Evolutionary conservation across 2,888 invertebrate species (phyloP), one percentile per base, ranked within the genome.

Genomic region (Dinocampus coccinellae): DNA sequence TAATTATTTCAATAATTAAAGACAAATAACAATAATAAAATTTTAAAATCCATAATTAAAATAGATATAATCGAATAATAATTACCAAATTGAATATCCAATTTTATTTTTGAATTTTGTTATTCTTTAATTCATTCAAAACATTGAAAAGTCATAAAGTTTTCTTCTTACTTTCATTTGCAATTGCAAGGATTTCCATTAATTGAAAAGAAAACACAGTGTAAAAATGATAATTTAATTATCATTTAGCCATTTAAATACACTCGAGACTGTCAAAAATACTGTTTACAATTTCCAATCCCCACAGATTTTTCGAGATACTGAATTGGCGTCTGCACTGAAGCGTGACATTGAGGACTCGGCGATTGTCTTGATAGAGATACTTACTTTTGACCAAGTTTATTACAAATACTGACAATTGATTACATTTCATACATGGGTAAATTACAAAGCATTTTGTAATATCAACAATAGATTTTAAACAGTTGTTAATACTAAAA

Each of bases 291-390:
- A 47, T 2, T 58, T n/a, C 33, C 58, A 58, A 29, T 10, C 9
- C 16, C 16, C 58, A 29, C n/a, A 4, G 34, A 29, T 7, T 9
- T 16, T 33, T 34, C 9, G 16, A n/a, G 16, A 34, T 34, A 29
- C 58, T 10, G 10, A 55, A 55, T 24, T 22, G 58, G 58, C 58
- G 58, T 58, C 58, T 58, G 13, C 58, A 16, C 4, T n/a, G 34
- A 58, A 33, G 58, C 58, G 58, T 58, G 58, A 58, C 58, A 47
- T 1, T 3, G 47, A 47, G 36, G 36, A 47, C 1, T 16, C 47
- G 1, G 16, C 16, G 16, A 47, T n/a, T 47, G 47, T 47, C 47
- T 47, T 3, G 16, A n/a, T 1, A 16, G n/a, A 29, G 3, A 58
- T 58, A 10, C 16, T 20, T 3, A n/a, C n/a, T n/a, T n/a, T 29